Conservation (phyloP, 30 jellyfish, hydroid and myxozoan genomes). For the Aurelia aurita region DNA sequence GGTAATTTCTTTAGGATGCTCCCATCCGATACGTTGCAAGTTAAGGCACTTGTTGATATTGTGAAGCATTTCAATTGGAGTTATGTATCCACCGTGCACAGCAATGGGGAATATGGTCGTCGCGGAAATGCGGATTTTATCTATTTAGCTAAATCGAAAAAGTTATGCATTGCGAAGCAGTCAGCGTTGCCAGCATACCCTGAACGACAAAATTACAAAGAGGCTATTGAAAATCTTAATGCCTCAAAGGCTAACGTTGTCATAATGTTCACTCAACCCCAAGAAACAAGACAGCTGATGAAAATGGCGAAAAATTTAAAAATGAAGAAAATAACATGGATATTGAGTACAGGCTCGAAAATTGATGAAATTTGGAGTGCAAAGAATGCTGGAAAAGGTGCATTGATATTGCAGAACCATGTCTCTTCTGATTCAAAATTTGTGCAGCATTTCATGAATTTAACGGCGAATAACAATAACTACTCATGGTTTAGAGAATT, state of each 20-base stretch:
- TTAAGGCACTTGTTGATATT: constrained; percentile 35
- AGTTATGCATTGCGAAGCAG: constrained; percentile 42
- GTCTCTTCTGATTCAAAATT: constrained; percentile 7
- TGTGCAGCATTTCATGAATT: constrained; percentile 41
- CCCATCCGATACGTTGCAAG: constrained; percentile 38
- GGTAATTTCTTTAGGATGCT: constrained; percentile 38
- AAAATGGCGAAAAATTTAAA: constrained; percentile 17
- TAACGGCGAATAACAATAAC: constrained; percentile 14
- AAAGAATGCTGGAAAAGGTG: constrained; percentile 58
- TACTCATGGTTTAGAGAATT: constrained; percentile 70
- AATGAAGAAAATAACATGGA: constrained; percentile 11
- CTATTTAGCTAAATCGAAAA: background rate
- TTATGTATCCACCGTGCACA: constrained; percentile 43
- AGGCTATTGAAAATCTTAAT: background rate
- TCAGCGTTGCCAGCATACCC: background rate
- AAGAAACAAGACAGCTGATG: constrained; percentile 23
- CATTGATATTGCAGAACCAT: constrained; percentile 35
- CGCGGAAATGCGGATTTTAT: constrained; percentile 6
- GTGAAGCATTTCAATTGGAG: constrained; percentile 63
- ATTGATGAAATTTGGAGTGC: background rate
- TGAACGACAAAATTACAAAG: background rate
- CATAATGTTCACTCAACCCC: constrained; percentile 15
- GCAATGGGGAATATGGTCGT: constrained; percentile 43
- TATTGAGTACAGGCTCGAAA: constrained; percentile 5
- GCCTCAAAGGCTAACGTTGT: constrained; percentile 10